Evolutionary conservation across 2,888 invertebrate genomes (phyloP).

Genomic region (Podotricha telesiphe): DNA sequence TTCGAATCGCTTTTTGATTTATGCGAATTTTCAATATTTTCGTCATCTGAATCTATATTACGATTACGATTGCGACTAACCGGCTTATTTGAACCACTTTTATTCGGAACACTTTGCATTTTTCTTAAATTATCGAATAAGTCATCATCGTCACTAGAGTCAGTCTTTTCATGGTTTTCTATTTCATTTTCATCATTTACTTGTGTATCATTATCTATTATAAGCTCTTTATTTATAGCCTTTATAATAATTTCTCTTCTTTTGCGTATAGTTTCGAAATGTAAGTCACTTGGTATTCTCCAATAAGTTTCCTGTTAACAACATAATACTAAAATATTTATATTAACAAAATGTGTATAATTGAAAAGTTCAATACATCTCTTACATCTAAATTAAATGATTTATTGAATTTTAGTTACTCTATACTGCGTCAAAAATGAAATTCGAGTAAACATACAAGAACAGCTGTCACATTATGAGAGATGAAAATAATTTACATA

Average conservation of each 20-base stretch:
- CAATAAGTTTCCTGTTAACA: conserved; percentile 89
- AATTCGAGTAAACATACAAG: too few species aligned
- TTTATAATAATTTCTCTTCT: conserved; percentile 82
- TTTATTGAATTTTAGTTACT: too few species aligned
- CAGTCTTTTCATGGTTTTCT: conserved; percentile 37
- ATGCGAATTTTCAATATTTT: conserved; percentile 29
- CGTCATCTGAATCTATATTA: conserved; percentile 33
- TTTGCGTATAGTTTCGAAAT: conserved; percentile 80
- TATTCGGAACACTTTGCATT: conserved; percentile 47
- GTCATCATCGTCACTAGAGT: conserved; percentile 61
- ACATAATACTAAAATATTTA: not conserved
- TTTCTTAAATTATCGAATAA: conserved; percentile 73
- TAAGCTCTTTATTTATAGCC: conserved; percentile 80
- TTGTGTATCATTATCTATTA: conserved; percentile 52
- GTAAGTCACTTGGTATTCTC: conserved; percentile 89
- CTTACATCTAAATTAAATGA: too few species aligned
- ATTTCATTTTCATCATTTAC: conserved; percentile 28
- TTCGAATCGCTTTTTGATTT: conserved; percentile 42
- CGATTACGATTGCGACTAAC: conserved; percentile 39
- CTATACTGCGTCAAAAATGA: too few species aligned
- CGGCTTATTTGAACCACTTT: conserved; percentile 15
- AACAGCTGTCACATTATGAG: too few species aligned
- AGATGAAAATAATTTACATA: too few species aligned
- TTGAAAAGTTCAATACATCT: too few species aligned
- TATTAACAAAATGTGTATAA: not conserved